Evolutionary conservation across 2,888 invertebrate species (phyloP).

Genomic region (Teinopalpus imperialis): DNA sequence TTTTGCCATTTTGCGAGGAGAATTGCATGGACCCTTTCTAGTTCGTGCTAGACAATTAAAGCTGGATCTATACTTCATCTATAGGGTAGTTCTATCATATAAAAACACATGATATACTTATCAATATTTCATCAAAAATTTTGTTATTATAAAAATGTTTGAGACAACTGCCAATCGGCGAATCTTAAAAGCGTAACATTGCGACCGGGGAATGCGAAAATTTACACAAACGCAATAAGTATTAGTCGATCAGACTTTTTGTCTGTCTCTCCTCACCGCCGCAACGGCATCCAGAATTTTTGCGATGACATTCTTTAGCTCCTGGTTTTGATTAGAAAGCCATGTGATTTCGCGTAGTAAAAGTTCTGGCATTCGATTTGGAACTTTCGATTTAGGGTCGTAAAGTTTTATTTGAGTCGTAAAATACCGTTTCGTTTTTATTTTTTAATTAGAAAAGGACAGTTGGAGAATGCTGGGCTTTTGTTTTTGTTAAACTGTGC

Average conservation of each 20-base stretch:
- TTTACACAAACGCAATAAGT: constrained; percentile 71
- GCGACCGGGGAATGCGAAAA: constrained; percentile 56
- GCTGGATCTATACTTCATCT: too few species aligned
- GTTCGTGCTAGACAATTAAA: too few species aligned
- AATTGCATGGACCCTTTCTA: too few species aligned
- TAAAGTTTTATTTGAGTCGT: constrained; percentile 12
- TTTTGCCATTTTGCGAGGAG: too few species aligned
- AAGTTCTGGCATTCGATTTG: neutral
- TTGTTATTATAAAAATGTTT: too few species aligned
- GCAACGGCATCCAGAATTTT: constrained; percentile 47
- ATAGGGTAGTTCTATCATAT: too few species aligned
- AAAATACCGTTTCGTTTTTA: constrained; percentile 17
- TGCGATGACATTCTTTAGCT: constrained; percentile 65
- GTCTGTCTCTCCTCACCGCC: constrained; percentile 33
- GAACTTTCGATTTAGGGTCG: neutral
- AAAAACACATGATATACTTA: too few species aligned
- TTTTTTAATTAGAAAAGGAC: constrained; percentile 30
- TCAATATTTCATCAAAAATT: too few species aligned
- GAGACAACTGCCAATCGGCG: constrained; percentile 34
- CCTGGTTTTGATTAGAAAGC: constrained; percentile 66
- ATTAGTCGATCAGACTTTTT: constrained; percentile 72
- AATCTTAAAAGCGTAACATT: constrained; percentile 41
- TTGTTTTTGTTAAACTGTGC: constrained; percentile 27
- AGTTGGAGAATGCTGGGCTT: constrained; percentile 34
- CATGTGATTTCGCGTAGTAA: constrained; percentile 13